Evolutionary conservation across 1,140 invertebrate species (phyloP).

Genomic region (Formica selysi): DNA sequence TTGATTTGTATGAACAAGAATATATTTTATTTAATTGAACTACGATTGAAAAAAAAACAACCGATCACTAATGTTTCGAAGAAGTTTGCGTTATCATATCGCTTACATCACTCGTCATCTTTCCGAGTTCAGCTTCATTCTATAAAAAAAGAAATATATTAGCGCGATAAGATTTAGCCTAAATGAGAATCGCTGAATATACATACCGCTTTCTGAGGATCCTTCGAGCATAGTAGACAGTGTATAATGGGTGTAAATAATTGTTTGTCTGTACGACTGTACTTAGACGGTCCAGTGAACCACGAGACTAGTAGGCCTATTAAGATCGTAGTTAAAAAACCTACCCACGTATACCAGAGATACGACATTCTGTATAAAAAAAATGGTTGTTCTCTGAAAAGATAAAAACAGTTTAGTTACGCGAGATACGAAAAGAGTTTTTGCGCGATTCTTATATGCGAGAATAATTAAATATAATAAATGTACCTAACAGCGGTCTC

Average conservation of each 20-base stretch:
- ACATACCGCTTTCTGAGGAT: slow-evolving; percentile 47
- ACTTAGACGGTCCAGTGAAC: slow-evolving; percentile 87
- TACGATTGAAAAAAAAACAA: not conserved
- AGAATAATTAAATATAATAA: not conserved
- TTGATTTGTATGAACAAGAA: not conserved
- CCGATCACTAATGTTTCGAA: slow-evolving; percentile 31
- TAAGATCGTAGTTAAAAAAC: slow-evolving; percentile 89
- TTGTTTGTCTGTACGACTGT: slow-evolving; percentile 78
- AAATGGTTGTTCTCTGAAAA: slow-evolving; percentile 84
- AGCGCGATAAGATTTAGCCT: not conserved
- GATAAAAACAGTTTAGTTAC: not conserved
- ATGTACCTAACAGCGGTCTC: slow-evolving; percentile 75
- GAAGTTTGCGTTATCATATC: slow-evolving; percentile 33
- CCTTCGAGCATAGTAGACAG: slow-evolving; percentile 63
- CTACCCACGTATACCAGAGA: slow-evolving; percentile 90
- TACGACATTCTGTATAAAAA: slow-evolving; percentile 89
- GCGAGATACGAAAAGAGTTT: not conserved
- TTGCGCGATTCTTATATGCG: not conserved
- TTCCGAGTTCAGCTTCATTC: slow-evolving; percentile 66
- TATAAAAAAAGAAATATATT: slow-evolving; percentile 35
- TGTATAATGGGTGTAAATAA: slow-evolving; percentile 83
- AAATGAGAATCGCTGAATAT: not conserved
- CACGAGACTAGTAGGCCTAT: slow-evolving; percentile 91
- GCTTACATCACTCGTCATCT: slow-evolving; percentile 29
- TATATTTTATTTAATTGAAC: not conserved